Conservation (phyloP, 2,888 invertebrate genomes). For the Cotesia congregata region DNA sequence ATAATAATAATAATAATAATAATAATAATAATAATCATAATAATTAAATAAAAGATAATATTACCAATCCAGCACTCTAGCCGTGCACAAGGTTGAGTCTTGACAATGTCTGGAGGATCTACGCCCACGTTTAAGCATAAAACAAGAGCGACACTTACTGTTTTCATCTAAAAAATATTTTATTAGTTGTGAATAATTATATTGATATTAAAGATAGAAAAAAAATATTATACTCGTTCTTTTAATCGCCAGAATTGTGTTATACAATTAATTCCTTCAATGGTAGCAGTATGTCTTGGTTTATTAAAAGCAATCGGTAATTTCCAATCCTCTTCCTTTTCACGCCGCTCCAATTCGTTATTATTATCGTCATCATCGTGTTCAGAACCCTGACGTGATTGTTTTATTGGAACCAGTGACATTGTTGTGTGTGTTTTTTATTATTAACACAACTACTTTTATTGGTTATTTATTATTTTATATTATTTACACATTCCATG, state of each 20-base stretch:
- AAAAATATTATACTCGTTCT: slow-evolving; percentile 78
- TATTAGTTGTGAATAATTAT: not conserved
- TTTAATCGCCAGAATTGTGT: slow-evolving; percentile 93
- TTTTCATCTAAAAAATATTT: slow-evolving; percentile 86
- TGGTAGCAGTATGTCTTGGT: slow-evolving; percentile 81
- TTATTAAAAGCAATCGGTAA: slow-evolving; percentile 81
- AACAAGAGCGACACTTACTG: slow-evolving; percentile 97
- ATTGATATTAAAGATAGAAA: not conserved
- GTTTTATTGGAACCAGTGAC: slow-evolving; percentile 52
- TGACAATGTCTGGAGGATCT: slow-evolving; percentile 98
- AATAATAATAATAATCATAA: not conserved
- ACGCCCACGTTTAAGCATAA: slow-evolving; percentile 99
- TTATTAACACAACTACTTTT: not conserved
- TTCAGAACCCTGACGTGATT: slow-evolving; percentile 22
- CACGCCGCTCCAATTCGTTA: slow-evolving; percentile 33
- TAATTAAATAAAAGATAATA: not conserved
- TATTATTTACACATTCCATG: not conserved
- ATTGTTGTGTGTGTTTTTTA: slow-evolving; percentile 39
- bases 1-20: not conserved
- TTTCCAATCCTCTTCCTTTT: slow-evolving; percentile 74
- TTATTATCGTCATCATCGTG: slow-evolving; percentile 36
- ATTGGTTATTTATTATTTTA: not conserved
- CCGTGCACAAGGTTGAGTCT: slow-evolving; percentile 96
- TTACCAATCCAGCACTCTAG: slow-evolving; percentile 97
- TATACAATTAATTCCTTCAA: slow-evolving; percentile 77